Base-by-base conservation (phyloP, 1,140 invertebrate genomes). In the Drosophila persimilis region DNA sequence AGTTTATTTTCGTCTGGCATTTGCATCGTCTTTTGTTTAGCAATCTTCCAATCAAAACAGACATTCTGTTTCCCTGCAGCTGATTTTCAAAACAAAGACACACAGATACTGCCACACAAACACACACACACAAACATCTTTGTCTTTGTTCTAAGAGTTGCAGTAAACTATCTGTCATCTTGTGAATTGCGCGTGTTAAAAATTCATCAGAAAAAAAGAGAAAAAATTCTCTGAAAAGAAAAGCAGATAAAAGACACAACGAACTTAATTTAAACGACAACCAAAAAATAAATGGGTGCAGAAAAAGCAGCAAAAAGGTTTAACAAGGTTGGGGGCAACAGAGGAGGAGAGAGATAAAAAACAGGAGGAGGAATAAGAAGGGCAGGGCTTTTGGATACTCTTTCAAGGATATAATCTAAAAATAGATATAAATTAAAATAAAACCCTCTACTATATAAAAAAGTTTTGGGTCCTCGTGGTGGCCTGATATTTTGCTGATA, bases 251-350 rank as follows among this genome's bases (percentile, higher is more conserved):
- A 20, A 52, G 45, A 62, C 48, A 59, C 77, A 75, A 65, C 59
- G 47, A 75, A 77, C 70, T 85, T 77, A 74, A 86, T 78, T 81
- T 75, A 66, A 75, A 56, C 39, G 55, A 64, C 62, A 44, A 80
- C 52, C 43, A 63, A 70, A 70, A 80, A 80, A 73, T 24, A 69
- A 73, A 80, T 75, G n/a, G 67, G 26, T 66, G 47, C 24, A 54
- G 79, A 75, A 66, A 73, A 39, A 39, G 3, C 5, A 31, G 0
- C 20, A 61, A 29, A 0, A 17, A 20, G 17, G 29, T 43, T 58
- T 66, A 73, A 78, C 51, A 48, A 53, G 52, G 29, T 22, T 20
- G 20, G 20, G 20, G 20, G 20, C 43, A 13, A 31, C 46, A 24
- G 24, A 5, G 22, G 15, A 15, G 20, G 47, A n/a, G n/a, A 13